phyloP scores from a whole-genome alignment of 2,113 vertebrate genomes.

The Rhinoderma darwinii region DNA sequence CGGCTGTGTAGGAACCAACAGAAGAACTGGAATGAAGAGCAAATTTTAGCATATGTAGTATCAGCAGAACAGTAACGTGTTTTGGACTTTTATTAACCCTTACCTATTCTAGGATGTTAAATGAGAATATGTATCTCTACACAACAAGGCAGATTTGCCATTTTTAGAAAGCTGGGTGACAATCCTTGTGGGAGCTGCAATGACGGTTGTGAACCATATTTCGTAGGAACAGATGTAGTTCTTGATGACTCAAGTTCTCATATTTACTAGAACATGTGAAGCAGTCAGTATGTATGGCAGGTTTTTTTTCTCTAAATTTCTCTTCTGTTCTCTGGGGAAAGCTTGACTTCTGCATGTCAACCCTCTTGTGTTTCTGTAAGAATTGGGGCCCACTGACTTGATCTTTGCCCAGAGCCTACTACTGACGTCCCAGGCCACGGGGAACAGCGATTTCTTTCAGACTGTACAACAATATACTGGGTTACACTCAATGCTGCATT shows the following conservation, averaged over 20 bases:
- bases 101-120: not conserved
- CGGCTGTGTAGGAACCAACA: not conserved
- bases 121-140: not conserved
- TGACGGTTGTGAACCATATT: not conserved
- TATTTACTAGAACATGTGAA: not conserved
- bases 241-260: not conserved
- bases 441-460: constrained; percentile 18
- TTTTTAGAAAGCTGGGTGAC: not conserved
- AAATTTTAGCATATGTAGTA: not conserved
- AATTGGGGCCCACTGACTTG: not conserved
- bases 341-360: not conserved
- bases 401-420: constrained; percentile 13
- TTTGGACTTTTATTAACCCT: not conserved
- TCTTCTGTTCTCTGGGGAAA: not conserved
- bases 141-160: not conserved
- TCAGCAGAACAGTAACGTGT: not conserved
- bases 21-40: not conserved
- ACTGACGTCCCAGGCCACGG: not conserved
- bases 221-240: not conserved
- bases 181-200: not conserved
- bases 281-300: not conserved
- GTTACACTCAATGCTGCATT: not conserved
- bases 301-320: no score
- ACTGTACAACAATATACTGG: not conserved
- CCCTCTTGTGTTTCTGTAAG: not conserved